Base-by-base conservation (phyloP, 2,888 invertebrate genomes). In the Caenorhabditis sinica region DNA sequence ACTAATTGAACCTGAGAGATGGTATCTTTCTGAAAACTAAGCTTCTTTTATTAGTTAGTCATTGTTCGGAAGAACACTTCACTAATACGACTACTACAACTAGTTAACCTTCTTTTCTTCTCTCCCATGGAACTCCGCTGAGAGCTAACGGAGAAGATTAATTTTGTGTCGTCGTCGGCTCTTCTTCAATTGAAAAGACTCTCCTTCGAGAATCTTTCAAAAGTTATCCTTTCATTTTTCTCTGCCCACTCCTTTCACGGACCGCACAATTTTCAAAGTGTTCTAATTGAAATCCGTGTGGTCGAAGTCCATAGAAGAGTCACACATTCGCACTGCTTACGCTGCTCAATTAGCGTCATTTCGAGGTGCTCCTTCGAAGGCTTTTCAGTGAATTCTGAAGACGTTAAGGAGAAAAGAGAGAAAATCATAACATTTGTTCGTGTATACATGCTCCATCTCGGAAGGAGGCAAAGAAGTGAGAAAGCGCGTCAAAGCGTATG, bases 321-420 rank as follows among this genome's bases (percentile, higher is more conserved):
- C 56, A 45, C 71, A 33, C 79, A 69, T 56, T 56, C 25, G 69
- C 69, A 56, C 36, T 69, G 69, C 56, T 69, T 69, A 69, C 69
- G 69, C 69, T 69, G 65, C 80, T 80, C 80, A 80, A 80, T 80
- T 80, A 80, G 80, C 80, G 72, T 80, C 80, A 80, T 72, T 80
- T 80, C 80, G 72, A 73, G 73, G 73, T 73, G 73, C 17, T 30
- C 15, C 17, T 28, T 20, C 43, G 23, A 15, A 40, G n/a, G 15
- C 20, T 63, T 53, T 45, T 43, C 20, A 30, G 13, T 33, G 53
- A 36, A 51, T 56, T 69, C 69, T 56, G 69, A 69, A 68, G 61
- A 66, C 65, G 75, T 65, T 66, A 23, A 63, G 65, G 53, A 23
- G n/a, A 17, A 51, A 43, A 23, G 23, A n/a, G 56, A 61, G 71